Percentiles rank a stretch among this genome's conserved stretches.
phyloP scores from a whole-genome alignment of 2,113 vertebrate species.

The Brachirus orientalis region DNA sequence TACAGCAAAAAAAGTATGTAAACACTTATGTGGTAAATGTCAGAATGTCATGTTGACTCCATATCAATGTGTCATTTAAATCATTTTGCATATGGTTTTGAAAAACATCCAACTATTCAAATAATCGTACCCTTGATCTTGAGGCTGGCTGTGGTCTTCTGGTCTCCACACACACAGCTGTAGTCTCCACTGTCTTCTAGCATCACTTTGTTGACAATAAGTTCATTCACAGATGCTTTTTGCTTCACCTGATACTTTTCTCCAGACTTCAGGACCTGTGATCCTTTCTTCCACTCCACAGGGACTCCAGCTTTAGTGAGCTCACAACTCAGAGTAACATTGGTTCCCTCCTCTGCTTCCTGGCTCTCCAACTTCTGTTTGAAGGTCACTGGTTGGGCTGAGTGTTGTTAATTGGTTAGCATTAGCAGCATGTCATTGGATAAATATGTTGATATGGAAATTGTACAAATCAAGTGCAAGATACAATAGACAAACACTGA shows the following conservation, averaged over 20 bases:
- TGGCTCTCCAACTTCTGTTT: conserved; percentile 73
- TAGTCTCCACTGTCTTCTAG: conserved; percentile 81
- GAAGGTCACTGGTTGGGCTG: background rate
- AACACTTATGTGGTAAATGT: too few relatives aligned
- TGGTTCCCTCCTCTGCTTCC: conserved; percentile 80
- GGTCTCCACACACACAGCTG: conserved; percentile 77
- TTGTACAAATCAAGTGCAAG: too few relatives aligned
- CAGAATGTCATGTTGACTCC: too few relatives aligned
- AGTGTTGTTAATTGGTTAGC: background rate
- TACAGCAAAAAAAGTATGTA: too few relatives aligned
- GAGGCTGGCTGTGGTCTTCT: conserved; percentile 79
- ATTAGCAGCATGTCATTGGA: background rate
- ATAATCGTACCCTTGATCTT: background rate
- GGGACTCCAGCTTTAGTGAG: conserved; percentile 82
- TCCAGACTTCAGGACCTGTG: conserved; percentile 67
- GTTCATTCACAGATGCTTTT: conserved; percentile 49
- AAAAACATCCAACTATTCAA: too few relatives aligned
- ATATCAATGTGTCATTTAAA: too few relatives aligned
- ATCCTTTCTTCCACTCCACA: conserved; percentile 84
- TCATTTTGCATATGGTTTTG: too few relatives aligned
- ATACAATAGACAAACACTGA: background rate
- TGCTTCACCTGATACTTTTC: conserved; percentile 84
- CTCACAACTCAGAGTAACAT: conserved; percentile 80
- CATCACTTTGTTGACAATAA: conserved; percentile 68
- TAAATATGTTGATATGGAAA: too few relatives aligned